These are phyloP conservation scores for Hiodon tergisus DNA, from an alignment of 2,113 vertebrate species.

Conservation along the genomic window DNA sequence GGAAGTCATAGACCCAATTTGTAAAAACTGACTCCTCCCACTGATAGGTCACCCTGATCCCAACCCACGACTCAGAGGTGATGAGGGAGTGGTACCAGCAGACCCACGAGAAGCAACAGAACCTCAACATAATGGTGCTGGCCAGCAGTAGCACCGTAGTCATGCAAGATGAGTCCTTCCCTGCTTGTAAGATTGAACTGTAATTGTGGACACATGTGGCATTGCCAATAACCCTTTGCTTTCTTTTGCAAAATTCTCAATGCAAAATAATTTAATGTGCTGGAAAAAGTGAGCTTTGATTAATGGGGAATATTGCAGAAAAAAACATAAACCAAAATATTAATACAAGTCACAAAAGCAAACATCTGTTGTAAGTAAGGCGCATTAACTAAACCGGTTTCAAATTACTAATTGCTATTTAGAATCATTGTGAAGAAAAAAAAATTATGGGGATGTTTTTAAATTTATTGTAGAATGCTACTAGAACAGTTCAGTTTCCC, in stretches of 20 bases:
- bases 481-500: neutral
- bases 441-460: neutral
- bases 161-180: constrained; percentile 99
- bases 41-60: constrained; percentile 88
- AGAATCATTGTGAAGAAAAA: neutral
- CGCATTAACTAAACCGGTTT: constrained; percentile 61
- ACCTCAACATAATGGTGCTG: constrained; percentile 96
- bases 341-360: constrained; percentile 63
- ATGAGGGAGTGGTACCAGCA: constrained; percentile 98
- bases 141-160: constrained; percentile 98
- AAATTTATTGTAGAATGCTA: constrained; percentile 5
- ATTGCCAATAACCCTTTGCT: constrained; percentile 40
- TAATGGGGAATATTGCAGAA: constrained; percentile 29
- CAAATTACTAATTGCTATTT: constrained; percentile 54
- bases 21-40: constrained; percentile 3
- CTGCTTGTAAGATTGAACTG: constrained; percentile 96
- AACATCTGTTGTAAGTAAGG: constrained; percentile 64
- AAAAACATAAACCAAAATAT: constrained; percentile 44
- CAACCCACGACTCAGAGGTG: constrained; percentile 94
- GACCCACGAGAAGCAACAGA: constrained; percentile 92
- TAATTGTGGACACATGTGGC: constrained; percentile 54
- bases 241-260: constrained; percentile 8
- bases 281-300: constrained; percentile 14
- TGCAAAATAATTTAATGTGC: constrained; percentile 13
- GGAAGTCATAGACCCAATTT: neutral